Conservation (phyloP, 2,888 invertebrate genomes). For the Agrochola litura region DNA sequence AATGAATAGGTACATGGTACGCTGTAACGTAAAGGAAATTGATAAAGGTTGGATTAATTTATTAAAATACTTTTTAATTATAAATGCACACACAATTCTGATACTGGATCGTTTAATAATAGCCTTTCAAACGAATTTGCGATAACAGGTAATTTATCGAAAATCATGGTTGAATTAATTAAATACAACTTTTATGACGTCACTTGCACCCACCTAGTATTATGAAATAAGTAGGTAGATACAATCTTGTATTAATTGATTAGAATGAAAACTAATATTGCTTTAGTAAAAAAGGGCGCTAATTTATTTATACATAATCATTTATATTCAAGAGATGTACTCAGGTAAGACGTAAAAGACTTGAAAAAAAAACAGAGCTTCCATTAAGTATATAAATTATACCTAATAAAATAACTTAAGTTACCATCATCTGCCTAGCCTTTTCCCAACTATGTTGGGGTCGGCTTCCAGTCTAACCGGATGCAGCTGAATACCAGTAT, state of each 20-base stretch:
- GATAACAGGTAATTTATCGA: not conserved
- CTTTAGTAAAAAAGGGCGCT: too few relatives aligned
- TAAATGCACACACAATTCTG: not conserved
- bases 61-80: not conserved
- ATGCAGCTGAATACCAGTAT: too few relatives aligned
- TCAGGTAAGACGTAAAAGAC: not conserved
- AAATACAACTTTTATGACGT: not conserved
- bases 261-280: not conserved
- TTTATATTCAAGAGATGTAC: not conserved
- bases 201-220: not conserved
- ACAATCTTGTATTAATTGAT: not conserved
- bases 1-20: too few relatives aligned
- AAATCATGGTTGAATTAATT: not conserved
- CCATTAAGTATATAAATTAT: not conserved
- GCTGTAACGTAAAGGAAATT: not conserved
- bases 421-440: too few relatives aligned
- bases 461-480: too few relatives aligned
- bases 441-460: too few relatives aligned
- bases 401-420: not conserved
- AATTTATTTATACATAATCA: not conserved
- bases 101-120: not conserved
- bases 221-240: not conserved
- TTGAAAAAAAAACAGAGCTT: too few relatives aligned
- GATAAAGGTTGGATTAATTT: not conserved
- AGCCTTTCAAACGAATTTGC: not conserved